These are phyloP conservation scores for Spinus pinus DNA, from an alignment of 2,797 vertebrate genomes.

Conservation along the genomic window DNA sequence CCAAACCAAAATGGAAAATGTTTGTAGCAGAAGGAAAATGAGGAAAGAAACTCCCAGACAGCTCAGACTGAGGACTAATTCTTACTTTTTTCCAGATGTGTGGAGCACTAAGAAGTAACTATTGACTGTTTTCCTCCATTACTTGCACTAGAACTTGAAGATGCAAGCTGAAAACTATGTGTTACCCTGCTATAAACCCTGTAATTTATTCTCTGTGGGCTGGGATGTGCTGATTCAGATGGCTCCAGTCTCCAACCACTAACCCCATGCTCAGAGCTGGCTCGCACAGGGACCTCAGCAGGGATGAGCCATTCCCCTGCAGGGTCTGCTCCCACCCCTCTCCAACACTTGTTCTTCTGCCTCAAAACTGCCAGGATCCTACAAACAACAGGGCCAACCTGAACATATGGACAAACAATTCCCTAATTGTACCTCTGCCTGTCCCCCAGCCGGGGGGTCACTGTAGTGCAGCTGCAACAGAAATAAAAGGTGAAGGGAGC, in stretches of 20 bases:
- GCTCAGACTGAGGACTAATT: conserved; percentile 26
- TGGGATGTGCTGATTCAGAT: conserved; percentile 80
- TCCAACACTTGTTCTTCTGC: not conserved
- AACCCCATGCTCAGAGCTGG: conserved; percentile 16
- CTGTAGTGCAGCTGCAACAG: not conserved
- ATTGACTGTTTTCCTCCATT: conserved; percentile 53
- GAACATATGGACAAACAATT: not conserved
- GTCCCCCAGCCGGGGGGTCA: not conserved
- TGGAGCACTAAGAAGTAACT: conserved; percentile 52
- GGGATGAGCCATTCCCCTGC: not conserved
- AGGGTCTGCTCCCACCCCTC: not conserved
- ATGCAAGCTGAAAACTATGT: conserved; percentile 77
- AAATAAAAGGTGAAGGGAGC: not conserved
- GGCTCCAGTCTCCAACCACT: conserved; percentile 70
- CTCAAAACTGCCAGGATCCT: not conserved
- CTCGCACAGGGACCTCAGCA: not conserved
- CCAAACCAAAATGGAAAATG: conserved; percentile 56
- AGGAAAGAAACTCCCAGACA: conserved; percentile 44
- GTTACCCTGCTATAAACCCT: conserved; percentile 71
- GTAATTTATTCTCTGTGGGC: conserved; percentile 75
- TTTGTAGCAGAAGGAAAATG: conserved; percentile 47
- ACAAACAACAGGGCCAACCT: not conserved
- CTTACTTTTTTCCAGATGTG: conserved; percentile 75
- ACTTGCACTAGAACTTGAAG: conserved; percentile 65
- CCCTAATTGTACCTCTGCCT: not conserved